Conservation (phyloP, 2,113 vertebrate genomes). For the Psophia crepitans region DNA sequence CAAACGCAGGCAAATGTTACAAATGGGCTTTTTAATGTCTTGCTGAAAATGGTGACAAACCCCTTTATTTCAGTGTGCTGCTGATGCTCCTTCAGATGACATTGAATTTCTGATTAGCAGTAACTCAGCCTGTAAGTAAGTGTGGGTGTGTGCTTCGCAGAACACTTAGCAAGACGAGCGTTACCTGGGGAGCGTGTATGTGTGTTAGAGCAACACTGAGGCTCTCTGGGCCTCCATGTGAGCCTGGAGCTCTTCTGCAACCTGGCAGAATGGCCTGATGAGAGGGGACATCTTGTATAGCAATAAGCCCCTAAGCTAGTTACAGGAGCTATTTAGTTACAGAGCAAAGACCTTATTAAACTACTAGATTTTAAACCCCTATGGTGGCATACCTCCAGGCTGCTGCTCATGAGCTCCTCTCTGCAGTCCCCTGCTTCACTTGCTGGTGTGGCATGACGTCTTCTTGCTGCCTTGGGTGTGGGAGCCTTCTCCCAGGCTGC, state of each 20-base stretch:
- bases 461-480: neutral
- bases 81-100: neutral
- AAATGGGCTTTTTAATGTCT: neutral
- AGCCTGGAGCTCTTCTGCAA: neutral
- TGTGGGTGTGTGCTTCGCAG: neutral
- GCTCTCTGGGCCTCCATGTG: neutral
- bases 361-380: neutral
- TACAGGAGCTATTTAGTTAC: constrained; percentile 11
- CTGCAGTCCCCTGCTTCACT: constrained; percentile 29
- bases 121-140: neutral
- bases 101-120: neutral
- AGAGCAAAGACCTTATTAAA: neutral
- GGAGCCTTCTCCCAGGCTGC: neutral
- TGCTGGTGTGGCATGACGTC: neutral
- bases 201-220: neutral
- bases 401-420: neutral
- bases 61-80: neutral
- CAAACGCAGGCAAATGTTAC: neutral
- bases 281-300: neutral
- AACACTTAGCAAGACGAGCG: neutral
- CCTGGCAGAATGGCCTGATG: neutral
- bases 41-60: neutral
- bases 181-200: neutral
- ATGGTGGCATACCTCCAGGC: neutral
- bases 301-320: constrained; percentile 26